Conservation (phyloP, 2,113 vertebrate species). For the Peucedramus taeniatus region DNA sequence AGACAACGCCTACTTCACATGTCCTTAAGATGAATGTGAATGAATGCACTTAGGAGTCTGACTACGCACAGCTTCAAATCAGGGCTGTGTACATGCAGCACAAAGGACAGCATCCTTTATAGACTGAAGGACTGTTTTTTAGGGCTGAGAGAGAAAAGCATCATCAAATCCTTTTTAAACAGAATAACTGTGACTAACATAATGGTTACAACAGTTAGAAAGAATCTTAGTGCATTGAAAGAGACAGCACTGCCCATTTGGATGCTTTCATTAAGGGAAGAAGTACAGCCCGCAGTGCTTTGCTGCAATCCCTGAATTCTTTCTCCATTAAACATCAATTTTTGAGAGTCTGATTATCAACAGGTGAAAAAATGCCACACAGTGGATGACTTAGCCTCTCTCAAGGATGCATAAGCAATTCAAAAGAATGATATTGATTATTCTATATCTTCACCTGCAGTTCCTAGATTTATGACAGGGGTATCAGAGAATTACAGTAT, state of each 20-base stretch:
- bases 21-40: neutral
- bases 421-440: neutral
- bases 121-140: neutral
- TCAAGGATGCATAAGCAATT: neutral
- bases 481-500: neutral
- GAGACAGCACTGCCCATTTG: neutral
- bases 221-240: neutral
- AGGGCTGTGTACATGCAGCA: neutral
- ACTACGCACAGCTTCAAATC: neutral
- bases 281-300: neutral
- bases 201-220: neutral
- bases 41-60: neutral
- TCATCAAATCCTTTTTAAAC: neutral
- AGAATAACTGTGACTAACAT: neutral
- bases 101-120: neutral
- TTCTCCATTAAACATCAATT: neutral
- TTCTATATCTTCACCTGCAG: neutral
- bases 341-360: constrained; percentile 4
- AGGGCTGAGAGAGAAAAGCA: neutral
- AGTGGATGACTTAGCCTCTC: neutral
- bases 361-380: neutral
- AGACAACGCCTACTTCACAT: neutral
- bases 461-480: neutral
- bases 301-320: neutral
- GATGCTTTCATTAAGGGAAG: neutral